Evolutionary conservation across 2,888 invertebrate species (phyloP).

Genomic region (Euplexia lucipara): DNA sequence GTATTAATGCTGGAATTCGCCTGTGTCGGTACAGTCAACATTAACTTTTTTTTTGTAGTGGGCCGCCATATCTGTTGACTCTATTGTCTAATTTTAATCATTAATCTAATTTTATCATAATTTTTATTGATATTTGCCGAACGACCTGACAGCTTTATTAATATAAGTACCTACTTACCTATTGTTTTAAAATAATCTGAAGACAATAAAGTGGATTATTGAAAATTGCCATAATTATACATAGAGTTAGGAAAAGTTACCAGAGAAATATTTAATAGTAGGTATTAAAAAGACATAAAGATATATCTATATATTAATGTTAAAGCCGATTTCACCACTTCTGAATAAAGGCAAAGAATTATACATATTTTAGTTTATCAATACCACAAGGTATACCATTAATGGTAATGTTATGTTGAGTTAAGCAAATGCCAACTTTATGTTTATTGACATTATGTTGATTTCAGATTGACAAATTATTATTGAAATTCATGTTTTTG

Average conservation of each 20-base stretch:
- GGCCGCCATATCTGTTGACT: too few relatives aligned
- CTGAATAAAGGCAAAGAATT: not conserved
- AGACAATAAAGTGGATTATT: slow-evolving; percentile 70
- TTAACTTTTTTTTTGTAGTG: too few relatives aligned
- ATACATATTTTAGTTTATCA: not conserved
- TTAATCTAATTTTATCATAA: too few relatives aligned
- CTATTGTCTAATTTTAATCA: too few relatives aligned
- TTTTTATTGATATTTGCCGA: not conserved
- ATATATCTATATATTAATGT: slow-evolving; percentile 27
- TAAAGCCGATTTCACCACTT: slow-evolving; percentile 29
- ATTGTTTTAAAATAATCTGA: slow-evolving; percentile 51
- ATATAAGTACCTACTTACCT: slow-evolving; percentile 14
- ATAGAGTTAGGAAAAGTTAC: slow-evolving; percentile 54
- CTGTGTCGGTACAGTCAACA: not conserved
- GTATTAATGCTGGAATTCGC: slow-evolving; percentile 10
- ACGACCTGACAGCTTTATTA: slow-evolving; percentile 29
- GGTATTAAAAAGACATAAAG: slow-evolving; percentile 24
- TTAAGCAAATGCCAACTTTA: too few relatives aligned
- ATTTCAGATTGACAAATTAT: too few relatives aligned
- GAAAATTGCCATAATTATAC: slow-evolving; percentile 60
- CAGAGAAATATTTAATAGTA: slow-evolving; percentile 62
- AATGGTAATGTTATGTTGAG: too few relatives aligned
- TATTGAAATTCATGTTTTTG: too few relatives aligned
- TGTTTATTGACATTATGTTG: too few relatives aligned
- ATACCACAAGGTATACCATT: not conserved